Base-by-base conservation (phyloP, 2,888 invertebrate genomes). In the Drymonia ruficornis region DNA sequence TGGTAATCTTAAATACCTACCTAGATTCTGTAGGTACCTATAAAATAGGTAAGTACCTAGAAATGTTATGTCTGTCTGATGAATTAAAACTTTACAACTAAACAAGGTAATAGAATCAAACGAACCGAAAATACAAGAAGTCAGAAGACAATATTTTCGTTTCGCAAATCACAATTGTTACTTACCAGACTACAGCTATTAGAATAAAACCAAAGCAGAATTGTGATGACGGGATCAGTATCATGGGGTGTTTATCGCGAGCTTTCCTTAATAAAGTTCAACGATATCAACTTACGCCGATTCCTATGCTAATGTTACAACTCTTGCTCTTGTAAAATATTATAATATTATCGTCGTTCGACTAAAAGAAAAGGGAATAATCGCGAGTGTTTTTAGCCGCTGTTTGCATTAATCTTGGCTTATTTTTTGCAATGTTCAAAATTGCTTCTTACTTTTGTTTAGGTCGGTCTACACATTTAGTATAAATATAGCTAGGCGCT, bases 261-360 rank as follows among this genome's bases (percentile, higher is more conserved):
- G 72, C 77, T 79, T 82, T 74, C 76, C 80, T 75, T 81, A 83
- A 83, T 82, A 82, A 85, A 83, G 80, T 75, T 78, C 80, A 81
- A 74, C 78, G 78, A 81, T 83, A 83, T 83, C 78, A 81, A 78
- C 74, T 80, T 71, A 68, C 66, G 62, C 46, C 73, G 65, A 90
- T 91, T 87, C 64, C 71, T 76, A 91, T 91, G 91, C 78, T 78
- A 90, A 91, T 91, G 75, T 78, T 72, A 84, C 81, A 88, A 85
- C 86, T 84, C 83, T 86, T 86, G 79, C 83, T 82, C 81, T 80
- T 78, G 81, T 84, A 79, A 81, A 85, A 87, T 84, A 86, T 84
- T 86, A 86, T 83, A 64, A 68, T 71, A 74, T 79, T 81, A 75
- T 80, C 69, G 67, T 65, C 80, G 75, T 75, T 68, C 67, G 74